Base-by-base conservation (phyloP, 92 coral and sea anemone species). In the Bergia puertoricense region DNA sequence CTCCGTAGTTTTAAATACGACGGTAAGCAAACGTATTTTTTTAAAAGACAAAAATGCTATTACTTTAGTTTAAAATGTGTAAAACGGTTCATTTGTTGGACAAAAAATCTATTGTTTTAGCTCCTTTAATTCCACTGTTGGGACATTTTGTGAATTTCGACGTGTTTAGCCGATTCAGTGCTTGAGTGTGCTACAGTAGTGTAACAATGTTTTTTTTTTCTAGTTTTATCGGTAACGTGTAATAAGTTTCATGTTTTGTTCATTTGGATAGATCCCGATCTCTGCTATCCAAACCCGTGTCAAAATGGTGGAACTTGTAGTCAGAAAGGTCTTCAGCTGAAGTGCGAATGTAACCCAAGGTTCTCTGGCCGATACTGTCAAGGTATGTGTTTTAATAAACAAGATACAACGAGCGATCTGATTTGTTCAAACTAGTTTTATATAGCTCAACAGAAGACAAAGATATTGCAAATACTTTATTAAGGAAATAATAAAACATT, bases 281-380 rank as follows among this genome's bases (percentile, higher is more conserved):
- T 80, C 14, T 80, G 84, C 71, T 37, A 56, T 80, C 69, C 42
- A 4, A 80, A 56, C 22, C 84, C 84, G 43, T 80, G 84, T 56
- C 84, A 59, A 8, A 56, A 80, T 20, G 84, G 84, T 44, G 71
- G 84, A 30, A 80, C 84, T 13, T 80, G 84, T 56, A 5, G 41
- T 14, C 84, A 80, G 69, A 59, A 56, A 16, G 62, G 62, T 39
- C 46, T 80, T 36, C 72, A 39, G 72, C 62, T 48, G 45, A 80
- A 37, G 43, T 80, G 84, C 51, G 84, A 50, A 56, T 80, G 84
- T 10, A 3, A 16, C 44, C 84, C 84, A 37, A 39, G 36, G 13
- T 80, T 80, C 84, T 38, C 40, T 50, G 84, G 84, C 45, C 59
- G 71, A 56, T 48, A 80, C 84, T 80, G 83, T 22, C 40, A 79